Evolutionary conservation across 2,113 vertebrate genomes (phyloP).

Genomic region (Limnothrissa miodon): DNA sequence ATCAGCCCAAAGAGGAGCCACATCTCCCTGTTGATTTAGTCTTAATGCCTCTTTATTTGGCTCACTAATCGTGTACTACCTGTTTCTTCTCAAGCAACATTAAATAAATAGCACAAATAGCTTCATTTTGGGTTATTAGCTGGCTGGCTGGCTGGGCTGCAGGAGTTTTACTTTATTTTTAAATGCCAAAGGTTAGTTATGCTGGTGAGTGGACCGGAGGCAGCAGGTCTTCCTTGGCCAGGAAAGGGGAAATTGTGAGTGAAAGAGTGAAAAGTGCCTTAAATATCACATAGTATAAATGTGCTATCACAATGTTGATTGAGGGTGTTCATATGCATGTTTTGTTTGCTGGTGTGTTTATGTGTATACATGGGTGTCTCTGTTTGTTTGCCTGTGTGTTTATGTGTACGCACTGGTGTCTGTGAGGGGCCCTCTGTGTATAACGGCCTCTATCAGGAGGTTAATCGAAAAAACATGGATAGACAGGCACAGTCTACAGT

Average conservation of each 20-base stretch:
- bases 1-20: constrained; percentile 31
- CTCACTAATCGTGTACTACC: constrained; percentile 48
- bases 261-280: neutral
- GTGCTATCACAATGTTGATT: neutral
- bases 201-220: neutral
- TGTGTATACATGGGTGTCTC: constrained; percentile 13
- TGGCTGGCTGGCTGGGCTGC: constrained; percentile 34
- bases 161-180: constrained; percentile 29
- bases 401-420: too few relatives aligned
- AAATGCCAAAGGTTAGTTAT: constrained; percentile 42
- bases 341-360: constrained; percentile 13
- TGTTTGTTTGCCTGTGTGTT: neutral
- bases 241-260: neutral
- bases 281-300: neutral
- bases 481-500: constrained; percentile 16
- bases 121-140: constrained; percentile 44
- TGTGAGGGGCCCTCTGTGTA: neutral
- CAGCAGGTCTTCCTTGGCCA: neutral
- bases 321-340: constrained; percentile 13
- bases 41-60: constrained; percentile 51
- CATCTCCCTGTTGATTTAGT: constrained; percentile 41
- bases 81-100: constrained; percentile 37
- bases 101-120: constrained; percentile 45
- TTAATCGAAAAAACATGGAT: constrained; percentile 27
- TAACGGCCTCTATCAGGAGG: neutral